Conservation (phyloP, 2,113 vertebrate genomes). For the Isichthys henryi region DNA sequence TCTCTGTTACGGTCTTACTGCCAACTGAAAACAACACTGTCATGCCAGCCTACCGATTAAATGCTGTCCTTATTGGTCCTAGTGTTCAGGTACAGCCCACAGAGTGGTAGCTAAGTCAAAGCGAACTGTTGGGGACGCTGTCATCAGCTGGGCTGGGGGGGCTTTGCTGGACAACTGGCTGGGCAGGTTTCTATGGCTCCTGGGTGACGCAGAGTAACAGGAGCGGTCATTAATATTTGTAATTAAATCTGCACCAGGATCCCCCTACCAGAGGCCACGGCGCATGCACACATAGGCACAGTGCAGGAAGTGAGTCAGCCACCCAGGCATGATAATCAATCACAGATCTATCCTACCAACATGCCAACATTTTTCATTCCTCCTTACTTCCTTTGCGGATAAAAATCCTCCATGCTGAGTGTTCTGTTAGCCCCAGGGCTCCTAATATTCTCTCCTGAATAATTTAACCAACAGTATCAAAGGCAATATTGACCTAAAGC, state of each 20-base stretch:
- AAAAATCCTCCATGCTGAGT: not conserved
- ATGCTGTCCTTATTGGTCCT: not conserved
- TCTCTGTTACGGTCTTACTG: not conserved
- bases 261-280: not conserved
- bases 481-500: not conserved
- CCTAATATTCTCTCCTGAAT: not conserved
- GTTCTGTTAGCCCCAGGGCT: not conserved
- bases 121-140: not conserved
- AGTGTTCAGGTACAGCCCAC: not conserved
- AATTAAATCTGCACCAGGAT: not conserved
- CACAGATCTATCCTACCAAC: not conserved
- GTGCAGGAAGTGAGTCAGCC: not conserved
- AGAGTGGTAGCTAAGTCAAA: not conserved
- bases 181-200: not conserved
- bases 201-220: not conserved
- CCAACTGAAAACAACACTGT: not conserved
- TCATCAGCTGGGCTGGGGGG: not conserved
- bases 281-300: not conserved
- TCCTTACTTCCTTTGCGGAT: not conserved
- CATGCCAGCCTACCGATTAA: not conserved
- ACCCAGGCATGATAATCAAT: conserved; percentile 5
- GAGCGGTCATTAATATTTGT: not conserved
- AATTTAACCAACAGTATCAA: not conserved
- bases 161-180: not conserved
- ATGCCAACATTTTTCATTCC: not conserved